Percentiles rank a stretch among this genome's conserved stretches.
These are phyloP conservation scores for Siphamia tubifer DNA, from an alignment of 2,113 vertebrate genomes.

Conservation along the genomic window DNA sequence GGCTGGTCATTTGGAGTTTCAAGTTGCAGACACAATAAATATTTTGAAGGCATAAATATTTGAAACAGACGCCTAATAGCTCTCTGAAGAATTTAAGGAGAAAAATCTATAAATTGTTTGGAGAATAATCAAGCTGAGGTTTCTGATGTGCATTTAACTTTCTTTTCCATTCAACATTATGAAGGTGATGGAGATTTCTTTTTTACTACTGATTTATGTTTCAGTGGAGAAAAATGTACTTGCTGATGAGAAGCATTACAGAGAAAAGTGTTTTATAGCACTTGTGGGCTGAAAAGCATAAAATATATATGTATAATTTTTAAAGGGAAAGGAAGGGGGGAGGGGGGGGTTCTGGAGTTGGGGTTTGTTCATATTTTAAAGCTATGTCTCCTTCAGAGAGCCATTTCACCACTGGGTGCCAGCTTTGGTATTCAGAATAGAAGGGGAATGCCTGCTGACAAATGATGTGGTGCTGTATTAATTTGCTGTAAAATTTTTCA, in stretches of 20 bases:
- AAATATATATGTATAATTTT: too few relatives aligned
- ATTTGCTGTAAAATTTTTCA: constrained; percentile 68
- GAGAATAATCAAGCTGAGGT: constrained; percentile 13
- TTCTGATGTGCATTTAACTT: not conserved
- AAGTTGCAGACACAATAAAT: constrained; percentile 13
- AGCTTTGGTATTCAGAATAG: constrained; percentile 49
- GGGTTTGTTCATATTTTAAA: constrained; percentile 19
- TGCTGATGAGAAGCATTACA: not conserved
- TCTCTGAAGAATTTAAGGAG: not conserved
- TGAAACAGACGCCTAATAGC: not conserved
- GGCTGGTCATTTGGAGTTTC: not conserved
- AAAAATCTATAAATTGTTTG: constrained; percentile 19
- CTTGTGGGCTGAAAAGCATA: not conserved
- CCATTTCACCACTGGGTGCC: constrained; percentile 33
- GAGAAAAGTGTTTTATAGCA: not conserved
- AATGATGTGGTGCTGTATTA: constrained; percentile 57
- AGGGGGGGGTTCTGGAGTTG: not conserved
- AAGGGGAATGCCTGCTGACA: constrained; percentile 59
- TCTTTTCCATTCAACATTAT: not conserved
- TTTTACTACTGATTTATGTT: constrained; percentile 2
- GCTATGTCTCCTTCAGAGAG: constrained; percentile 5
- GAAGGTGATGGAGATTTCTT: not conserved
- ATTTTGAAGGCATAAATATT: constrained; percentile 35
- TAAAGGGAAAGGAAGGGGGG: not conserved
- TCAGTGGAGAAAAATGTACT: not conserved